phyloP scores from a whole-genome alignment of 2,888 invertebrate species.

The Metalampra italica region DNA sequence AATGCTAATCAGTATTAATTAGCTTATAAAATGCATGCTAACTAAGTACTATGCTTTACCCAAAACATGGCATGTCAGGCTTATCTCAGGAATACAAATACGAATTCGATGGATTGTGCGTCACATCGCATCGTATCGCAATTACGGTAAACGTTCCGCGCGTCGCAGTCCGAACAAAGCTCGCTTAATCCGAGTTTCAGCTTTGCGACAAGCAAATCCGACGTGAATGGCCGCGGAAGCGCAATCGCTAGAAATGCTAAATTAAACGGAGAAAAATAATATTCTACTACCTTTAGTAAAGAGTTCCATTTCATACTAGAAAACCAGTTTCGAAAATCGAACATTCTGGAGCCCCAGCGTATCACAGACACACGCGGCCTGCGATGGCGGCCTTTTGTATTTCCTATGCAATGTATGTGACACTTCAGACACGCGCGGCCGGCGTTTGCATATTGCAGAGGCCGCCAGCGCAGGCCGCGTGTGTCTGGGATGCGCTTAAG shows the following conservation, averaged over 20 bases:
- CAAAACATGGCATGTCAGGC: conserved; percentile 6
- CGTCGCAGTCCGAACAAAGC: conserved; percentile 56
- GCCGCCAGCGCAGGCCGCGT: too few relatives aligned
- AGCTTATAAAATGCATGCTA: too few relatives aligned
- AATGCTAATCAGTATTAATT: too few relatives aligned
- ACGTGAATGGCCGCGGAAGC: conserved; percentile 34
- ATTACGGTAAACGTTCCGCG: conserved; percentile 64
- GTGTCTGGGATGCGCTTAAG: too few relatives aligned
- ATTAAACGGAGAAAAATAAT: conserved; percentile 2
- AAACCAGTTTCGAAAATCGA: conserved; percentile 21
- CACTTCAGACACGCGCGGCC: too few relatives aligned
- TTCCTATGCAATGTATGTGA: too few relatives aligned
- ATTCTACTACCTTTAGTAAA: neutral
- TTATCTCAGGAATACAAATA: conserved; percentile 27
- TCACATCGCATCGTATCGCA: conserved; percentile 57
- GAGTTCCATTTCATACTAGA: conserved; percentile 21
- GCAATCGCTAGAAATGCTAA: conserved; percentile 10
- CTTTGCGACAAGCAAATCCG: conserved; percentile 67
- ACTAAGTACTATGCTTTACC: neutral
- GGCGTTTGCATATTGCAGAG: too few relatives aligned
- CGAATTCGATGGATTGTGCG: conserved; percentile 25
- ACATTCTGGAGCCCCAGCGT: too few relatives aligned
- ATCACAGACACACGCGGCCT: too few relatives aligned
- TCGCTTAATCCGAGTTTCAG: conserved; percentile 61
- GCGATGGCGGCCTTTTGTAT: too few relatives aligned